Evolutionary conservation across 2,113 vertebrate species (phyloP).

Genomic region (Elachura formosa): DNA sequence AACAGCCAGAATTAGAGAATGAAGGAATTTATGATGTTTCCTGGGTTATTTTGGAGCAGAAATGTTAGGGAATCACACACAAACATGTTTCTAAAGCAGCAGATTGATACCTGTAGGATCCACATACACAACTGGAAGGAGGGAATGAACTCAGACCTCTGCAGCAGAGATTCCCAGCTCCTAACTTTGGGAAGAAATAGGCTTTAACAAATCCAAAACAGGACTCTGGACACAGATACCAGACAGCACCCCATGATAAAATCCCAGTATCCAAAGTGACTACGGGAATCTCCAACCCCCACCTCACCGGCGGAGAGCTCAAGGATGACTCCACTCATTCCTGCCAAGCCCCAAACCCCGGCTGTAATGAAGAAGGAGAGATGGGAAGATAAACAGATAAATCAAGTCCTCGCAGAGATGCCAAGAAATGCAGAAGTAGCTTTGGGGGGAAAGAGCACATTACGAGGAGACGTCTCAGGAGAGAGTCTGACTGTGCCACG

Average conservation of each 20-base stretch:
- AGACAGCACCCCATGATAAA: background rate
- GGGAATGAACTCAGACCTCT: background rate
- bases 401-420: background rate
- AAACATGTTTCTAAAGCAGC: background rate
- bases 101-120: accelerated
- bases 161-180: background rate
- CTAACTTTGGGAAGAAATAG: background rate
- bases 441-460: background rate
- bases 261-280: accelerated
- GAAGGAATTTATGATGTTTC: background rate
- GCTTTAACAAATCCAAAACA: background rate
- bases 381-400: background rate
- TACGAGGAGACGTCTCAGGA: background rate
- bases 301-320: background rate
- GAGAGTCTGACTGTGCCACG: background rate
- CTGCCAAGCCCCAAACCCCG: background rate
- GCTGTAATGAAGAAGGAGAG: background rate
- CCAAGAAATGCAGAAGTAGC: background rate
- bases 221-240: background rate
- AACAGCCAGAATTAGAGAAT: background rate
- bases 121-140: background rate
- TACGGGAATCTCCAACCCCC: background rate
- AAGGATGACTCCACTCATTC: background rate
- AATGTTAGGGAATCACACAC: background rate
- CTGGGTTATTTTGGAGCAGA: background rate